phyloP scores from a whole-genome alignment of 1,140 invertebrate genomes.

The Belonocnema kinseyi region DNA sequence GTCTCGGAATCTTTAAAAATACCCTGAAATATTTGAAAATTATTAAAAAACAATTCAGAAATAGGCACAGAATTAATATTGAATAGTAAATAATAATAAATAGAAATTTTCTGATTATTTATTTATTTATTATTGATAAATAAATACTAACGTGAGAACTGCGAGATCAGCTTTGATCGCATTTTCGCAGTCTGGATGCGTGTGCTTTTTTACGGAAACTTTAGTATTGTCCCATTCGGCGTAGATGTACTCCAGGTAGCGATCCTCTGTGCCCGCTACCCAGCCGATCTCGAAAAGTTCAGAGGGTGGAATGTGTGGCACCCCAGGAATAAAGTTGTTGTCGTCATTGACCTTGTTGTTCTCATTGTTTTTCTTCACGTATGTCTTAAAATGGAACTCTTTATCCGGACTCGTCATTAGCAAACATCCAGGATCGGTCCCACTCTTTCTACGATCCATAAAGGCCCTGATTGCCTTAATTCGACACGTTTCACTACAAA shows the following conservation, averaged over 20 bases:
- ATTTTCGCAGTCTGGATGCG: slow-evolving; percentile 53
- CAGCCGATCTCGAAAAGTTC: slow-evolving; percentile 64
- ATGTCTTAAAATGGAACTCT: slow-evolving; percentile 39
- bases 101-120: no score
- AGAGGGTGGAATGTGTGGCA: slow-evolving; percentile 52
- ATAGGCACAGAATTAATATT: no score
- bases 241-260: slow-evolving; percentile 58
- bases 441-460: slow-evolving; percentile 52
- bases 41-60: no score
- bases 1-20: no score
- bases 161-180: slow-evolving; percentile 60
- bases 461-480: slow-evolving; percentile 61
- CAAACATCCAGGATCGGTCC: slow-evolving; percentile 41
- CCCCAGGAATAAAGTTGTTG: slow-evolving; percentile 43
- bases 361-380: slow-evolving; percentile 48
- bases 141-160: slow-evolving; percentile 56
- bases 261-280: slow-evolving; percentile 64
- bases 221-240: slow-evolving; percentile 66
- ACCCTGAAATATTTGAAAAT: no score
- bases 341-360: slow-evolving; percentile 38
- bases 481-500: slow-evolving; percentile 61
- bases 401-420: slow-evolving; percentile 52
- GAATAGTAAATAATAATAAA: no score
- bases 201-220: slow-evolving; percentile 58
- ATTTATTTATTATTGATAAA: not conserved